These are phyloP conservation scores for Trachelus stipa DNA, from an alignment of 2,888 invertebrate species.

Conservation along the genomic window DNA sequence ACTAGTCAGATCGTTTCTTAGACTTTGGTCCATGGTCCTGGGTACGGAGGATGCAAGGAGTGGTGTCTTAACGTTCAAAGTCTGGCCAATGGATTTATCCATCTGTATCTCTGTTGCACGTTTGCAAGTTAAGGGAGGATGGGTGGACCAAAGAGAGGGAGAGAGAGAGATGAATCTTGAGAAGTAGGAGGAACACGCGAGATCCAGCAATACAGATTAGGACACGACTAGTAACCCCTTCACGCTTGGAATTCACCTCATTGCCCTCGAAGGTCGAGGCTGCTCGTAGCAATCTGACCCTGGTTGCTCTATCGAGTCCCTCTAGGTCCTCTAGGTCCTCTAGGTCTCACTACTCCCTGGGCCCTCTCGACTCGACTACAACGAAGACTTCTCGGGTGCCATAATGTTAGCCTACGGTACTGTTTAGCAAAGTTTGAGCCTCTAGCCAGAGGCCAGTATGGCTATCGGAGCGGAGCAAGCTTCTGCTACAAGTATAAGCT, in stretches of 20 bases:
- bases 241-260: constrained; percentile 28
- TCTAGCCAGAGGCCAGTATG: neutral
- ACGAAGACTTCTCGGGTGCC: neutral
- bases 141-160: constrained; percentile 14
- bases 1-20: neutral
- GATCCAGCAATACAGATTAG: constrained; percentile 1
- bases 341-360: neutral
- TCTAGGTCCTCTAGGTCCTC: neutral
- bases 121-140: neutral
- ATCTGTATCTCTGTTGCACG: neutral
- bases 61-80: neutral
- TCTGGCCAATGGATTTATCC: neutral
- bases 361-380: neutral
- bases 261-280: constrained; percentile 14
- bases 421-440: neutral
- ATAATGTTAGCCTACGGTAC: neutral
- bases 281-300: neutral
- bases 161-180: constrained; percentile 19
- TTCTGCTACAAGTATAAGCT: neutral
- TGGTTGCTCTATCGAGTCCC: neutral
- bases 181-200: neutral
- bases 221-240: constrained; percentile 24
- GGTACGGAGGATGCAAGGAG: neutral
- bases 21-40: neutral
- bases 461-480: neutral